These are phyloP conservation scores for Gnathonemus longibarbis DNA, from an alignment of 2,113 vertebrate genomes.

Conservation along the genomic window DNA sequence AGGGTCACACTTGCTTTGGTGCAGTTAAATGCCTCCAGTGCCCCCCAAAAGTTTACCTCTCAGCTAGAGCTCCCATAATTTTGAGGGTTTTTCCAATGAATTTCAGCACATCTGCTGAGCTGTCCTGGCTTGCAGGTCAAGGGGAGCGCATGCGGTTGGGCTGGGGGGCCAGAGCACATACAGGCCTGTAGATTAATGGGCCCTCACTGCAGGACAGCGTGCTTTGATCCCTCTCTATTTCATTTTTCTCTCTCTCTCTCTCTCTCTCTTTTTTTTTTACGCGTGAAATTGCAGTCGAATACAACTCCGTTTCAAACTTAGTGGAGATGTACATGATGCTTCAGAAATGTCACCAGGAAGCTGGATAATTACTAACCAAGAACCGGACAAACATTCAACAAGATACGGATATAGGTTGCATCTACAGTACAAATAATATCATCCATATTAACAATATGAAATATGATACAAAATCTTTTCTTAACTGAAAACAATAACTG, in stretches of 20 bases:
- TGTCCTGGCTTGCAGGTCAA: slow-evolving; percentile 56
- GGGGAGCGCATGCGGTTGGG: slow-evolving; percentile 50
- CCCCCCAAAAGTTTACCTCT: slow-evolving; percentile 28
- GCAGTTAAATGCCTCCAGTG: neutral
- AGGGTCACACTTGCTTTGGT: slow-evolving; percentile 35
- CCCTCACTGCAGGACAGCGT: slow-evolving; percentile 25
- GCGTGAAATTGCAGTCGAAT: neutral
- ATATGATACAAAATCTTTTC: neutral
- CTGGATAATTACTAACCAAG: neutral
- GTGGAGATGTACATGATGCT: neutral
- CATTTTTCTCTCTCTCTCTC: slow-evolving; percentile 25
- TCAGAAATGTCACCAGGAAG: neutral
- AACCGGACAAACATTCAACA: neutral
- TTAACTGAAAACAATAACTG: neutral
- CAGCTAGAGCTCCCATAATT: slow-evolving; percentile 38
- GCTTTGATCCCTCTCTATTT: slow-evolving; percentile 15
- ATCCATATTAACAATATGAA: neutral
- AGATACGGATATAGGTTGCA: neutral
- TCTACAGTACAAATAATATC: neutral
- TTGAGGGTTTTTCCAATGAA: slow-evolving; percentile 40
- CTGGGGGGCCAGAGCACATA: slow-evolving; percentile 39
- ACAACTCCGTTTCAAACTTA: neutral
- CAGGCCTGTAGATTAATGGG: slow-evolving; percentile 46
- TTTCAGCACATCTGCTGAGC: slow-evolving; percentile 60
- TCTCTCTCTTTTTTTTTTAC: neutral